A percentile compares a stretch with the other conserved stretches of the same genome.
phyloP scores from a whole-genome alignment of 2,113 vertebrate genomes.

The Thalassoma bifasciatum region DNA sequence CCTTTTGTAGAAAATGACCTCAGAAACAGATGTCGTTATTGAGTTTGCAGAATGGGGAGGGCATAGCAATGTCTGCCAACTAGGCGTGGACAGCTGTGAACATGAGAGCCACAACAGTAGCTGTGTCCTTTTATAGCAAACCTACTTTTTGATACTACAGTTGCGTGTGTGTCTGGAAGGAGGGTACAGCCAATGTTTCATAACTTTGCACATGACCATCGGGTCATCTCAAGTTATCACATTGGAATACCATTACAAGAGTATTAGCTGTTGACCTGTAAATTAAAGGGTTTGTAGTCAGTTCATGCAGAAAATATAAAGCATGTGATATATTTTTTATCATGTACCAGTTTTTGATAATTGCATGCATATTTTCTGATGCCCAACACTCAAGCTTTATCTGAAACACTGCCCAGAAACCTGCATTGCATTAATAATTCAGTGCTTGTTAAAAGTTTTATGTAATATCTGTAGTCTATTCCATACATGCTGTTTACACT shows the following conservation, averaged over 20 bases:
- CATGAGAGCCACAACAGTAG: constrained; percentile 57
- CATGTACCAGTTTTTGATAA: not conserved
- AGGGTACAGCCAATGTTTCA: constrained; percentile 42
- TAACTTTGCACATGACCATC: constrained; percentile 41
- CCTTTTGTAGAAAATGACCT: not conserved
- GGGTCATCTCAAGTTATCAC: constrained; percentile 26
- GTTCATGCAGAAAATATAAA: too few species aligned
- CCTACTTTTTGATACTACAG: constrained; percentile 33
- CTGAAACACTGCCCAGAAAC: not conserved
- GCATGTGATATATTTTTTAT: too few species aligned
- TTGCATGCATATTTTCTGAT: not conserved
- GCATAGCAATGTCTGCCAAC: constrained; percentile 48
- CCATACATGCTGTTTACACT: not conserved
- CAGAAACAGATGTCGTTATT: constrained; percentile 19
- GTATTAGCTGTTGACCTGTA: constrained; percentile 7
- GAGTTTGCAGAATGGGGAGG: constrained; percentile 25
- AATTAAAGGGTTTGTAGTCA: not conserved
- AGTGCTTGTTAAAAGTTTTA: not conserved
- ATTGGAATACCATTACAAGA: not conserved
- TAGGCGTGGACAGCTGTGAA: constrained; percentile 66
- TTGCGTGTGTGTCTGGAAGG: not conserved
- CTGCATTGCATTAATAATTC: not conserved
- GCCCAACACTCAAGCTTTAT: not conserved
- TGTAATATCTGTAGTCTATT: not conserved
- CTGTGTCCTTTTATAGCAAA: constrained; percentile 52